These are phyloP conservation scores for Drosophila azteca DNA, from an alignment of 1,140 invertebrate species.

Conservation along the genomic window DNA sequence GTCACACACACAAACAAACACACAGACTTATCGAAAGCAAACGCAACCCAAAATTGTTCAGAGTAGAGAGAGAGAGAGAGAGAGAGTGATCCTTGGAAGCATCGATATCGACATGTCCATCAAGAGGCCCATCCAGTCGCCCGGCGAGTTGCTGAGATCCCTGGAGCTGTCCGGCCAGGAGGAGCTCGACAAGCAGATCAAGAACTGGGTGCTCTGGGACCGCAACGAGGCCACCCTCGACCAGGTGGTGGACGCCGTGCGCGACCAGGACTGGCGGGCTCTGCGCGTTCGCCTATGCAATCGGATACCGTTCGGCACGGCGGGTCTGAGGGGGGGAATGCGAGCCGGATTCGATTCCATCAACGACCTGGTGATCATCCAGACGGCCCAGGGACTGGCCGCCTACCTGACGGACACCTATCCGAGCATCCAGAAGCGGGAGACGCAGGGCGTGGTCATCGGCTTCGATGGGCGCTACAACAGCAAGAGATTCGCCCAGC, in stretches of 20 bases:
- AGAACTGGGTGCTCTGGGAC: conserved; percentile 66
- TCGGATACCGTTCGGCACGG: conserved; percentile 92
- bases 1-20: conserved; percentile 6
- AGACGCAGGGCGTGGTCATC: conserved; percentile 91
- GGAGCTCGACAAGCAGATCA: conserved; percentile 56
- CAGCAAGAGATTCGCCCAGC: conserved; percentile 96
- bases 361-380: conserved; percentile 98
- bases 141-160: conserved; percentile 37
- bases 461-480: conserved; percentile 98
- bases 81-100: not conserved
- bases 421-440: conserved; percentile 82
- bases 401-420: conserved; percentile 88
- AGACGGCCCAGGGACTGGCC: conserved; percentile 96
- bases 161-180: conserved; percentile 44
- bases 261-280: conserved; percentile 52
- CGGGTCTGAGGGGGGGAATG: conserved; percentile 95
- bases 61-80: not conserved
- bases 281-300: conserved; percentile 74
- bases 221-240: conserved; percentile 57
- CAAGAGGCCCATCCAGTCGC: conserved; percentile 2
- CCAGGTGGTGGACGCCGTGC: conserved; percentile 58
- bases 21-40: too few species aligned
- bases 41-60: conserved; percentile 5
- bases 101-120: conserved; percentile 14
- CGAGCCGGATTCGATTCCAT: conserved; percentile 95